Evolutionary conservation across 2,113 vertebrate species (phyloP).

Genomic region (Hymenochirus boettgeri): DNA sequence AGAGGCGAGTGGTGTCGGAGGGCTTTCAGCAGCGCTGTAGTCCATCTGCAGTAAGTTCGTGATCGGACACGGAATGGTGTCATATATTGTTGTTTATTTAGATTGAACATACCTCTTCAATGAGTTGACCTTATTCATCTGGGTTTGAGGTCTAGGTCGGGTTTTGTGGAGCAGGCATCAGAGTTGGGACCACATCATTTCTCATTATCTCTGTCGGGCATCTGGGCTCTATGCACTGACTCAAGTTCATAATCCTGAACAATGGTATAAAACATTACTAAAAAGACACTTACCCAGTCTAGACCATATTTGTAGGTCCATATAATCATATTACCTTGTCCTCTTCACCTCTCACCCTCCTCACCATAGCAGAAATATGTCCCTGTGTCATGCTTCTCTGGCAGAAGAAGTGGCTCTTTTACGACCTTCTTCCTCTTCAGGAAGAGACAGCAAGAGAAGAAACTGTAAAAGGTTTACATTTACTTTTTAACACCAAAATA

Average conservation of each 20-base stretch:
- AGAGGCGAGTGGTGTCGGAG: not conserved
- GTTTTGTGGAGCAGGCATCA: slow-evolving; percentile 69
- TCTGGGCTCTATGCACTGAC: slow-evolving; percentile 85
- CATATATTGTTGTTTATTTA: too few relatives aligned
- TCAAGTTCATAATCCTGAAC: slow-evolving; percentile 78
- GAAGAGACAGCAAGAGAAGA: slow-evolving; percentile 74
- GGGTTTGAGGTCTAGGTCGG: slow-evolving; percentile 76
- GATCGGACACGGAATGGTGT: too few relatives aligned
- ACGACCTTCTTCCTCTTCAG: slow-evolving; percentile 59
- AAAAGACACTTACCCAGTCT: too few relatives aligned
- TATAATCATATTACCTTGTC: slow-evolving; percentile 75
- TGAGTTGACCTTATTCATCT: slow-evolving; percentile 85
- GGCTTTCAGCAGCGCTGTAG: too few relatives aligned
- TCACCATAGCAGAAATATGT: slow-evolving; percentile 85
- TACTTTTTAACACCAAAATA: too few relatives aligned
- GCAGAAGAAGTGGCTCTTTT: slow-evolving; percentile 72
- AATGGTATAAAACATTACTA: not conserved
- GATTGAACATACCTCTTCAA: slow-evolving; percentile 69
- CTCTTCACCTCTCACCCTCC: slow-evolving; percentile 87
- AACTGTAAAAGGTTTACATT: slow-evolving; percentile 44
- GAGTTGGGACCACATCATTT: slow-evolving; percentile 70
- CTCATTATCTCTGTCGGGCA: slow-evolving; percentile 68
- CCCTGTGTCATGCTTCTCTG: slow-evolving; percentile 75
- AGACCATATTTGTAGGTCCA: too few relatives aligned
- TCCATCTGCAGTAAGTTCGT: too few relatives aligned